Conservation (phyloP, 2,888 invertebrate species). For the Quadroppia sp. region DNA sequence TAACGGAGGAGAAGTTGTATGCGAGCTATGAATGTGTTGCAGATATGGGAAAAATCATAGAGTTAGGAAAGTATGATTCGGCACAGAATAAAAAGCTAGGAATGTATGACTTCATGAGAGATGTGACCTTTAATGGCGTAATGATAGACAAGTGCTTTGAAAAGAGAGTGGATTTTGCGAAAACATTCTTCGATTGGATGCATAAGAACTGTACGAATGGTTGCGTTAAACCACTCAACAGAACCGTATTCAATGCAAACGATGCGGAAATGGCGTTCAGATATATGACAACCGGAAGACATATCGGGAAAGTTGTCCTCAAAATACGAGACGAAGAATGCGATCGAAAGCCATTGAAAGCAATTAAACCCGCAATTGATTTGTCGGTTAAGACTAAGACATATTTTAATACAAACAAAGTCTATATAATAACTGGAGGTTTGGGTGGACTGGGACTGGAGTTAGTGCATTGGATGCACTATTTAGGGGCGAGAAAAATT, state of each 20-base stretch:
- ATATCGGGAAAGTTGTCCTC: conserved; percentile 6
- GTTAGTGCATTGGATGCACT: conserved; percentile 79
- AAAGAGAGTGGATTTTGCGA: conserved; percentile 55
- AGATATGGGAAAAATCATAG: conserved; percentile 86
- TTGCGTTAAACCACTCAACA: not conserved
- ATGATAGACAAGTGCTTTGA: conserved; percentile 87
- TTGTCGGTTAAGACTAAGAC: not conserved
- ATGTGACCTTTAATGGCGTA: conserved; percentile 95
- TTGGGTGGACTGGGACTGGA: conserved; percentile 96
- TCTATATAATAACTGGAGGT: conserved; percentile 63
- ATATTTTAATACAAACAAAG: conserved; percentile 57
- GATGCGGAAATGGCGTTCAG: conserved; percentile 70
- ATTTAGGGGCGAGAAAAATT: conserved; percentile 77
- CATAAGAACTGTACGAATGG: conserved; percentile 65
- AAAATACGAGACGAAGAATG: conserved; percentile 7
- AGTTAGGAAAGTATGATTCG: conserved; percentile 95
- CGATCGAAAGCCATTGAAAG: conserved; percentile 12
- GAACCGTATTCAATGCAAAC: not conserved
- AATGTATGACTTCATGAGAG: conserved; percentile 91
- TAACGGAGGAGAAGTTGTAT: conserved; percentile 90
- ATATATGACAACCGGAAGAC: conserved; percentile 57
- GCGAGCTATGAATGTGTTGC: conserved; percentile 80
- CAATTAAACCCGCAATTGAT: not conserved
- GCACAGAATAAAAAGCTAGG: conserved; percentile 76
- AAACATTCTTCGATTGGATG: conserved; percentile 84